Evolutionary conservation across 2,888 invertebrate genomes (phyloP), one percentile per base, ranked within the genome.

Genomic region (Spatulosminthurus flaviceps): DNA sequence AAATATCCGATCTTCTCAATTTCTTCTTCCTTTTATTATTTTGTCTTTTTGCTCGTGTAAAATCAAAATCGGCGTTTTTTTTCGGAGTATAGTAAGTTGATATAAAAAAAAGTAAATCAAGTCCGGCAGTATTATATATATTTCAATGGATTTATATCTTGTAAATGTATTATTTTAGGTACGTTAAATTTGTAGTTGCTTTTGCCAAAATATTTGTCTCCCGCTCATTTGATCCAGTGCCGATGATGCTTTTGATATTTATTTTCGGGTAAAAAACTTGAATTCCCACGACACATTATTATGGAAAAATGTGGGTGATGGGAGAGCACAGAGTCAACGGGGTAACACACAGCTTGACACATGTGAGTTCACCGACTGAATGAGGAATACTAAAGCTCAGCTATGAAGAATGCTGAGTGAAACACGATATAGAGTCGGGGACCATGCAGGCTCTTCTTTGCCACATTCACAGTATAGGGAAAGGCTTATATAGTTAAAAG

Each of bases 341-440:
- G 28, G 60, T 16, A 43, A 43, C 5, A 34, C 5, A 34, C 34
- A 34, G 9, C 34, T 34, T n/a, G n/a, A 34, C 70, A 79, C 79
- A 79, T 79, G 75, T 70, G 79, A 67, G 24, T 28, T 29, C 51
- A 34, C 19, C 51, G 61, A 79, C 29, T 69, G 79, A 79, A 34
- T 21, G 67, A 69, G 70, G 74, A 75, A 43, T 67, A 79, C 79
- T 79, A 60, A 75, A 72, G 28, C 41, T 51, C 34, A 34, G 34
- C 34, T 34, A 60, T 41, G 77, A 34, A 66, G 24, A 77, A 74
- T 70, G 79, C 73, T 77, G 77, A 70, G 79, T 79, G 79, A 74
- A 79, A 81, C 79, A 79, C 5, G 61, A 22, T 4, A 21, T 19
- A 19, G 22, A 34, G 9, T 34, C 34, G 34, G 34, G 34, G 34